A percentile compares a stretch with the other conserved stretches of the same genome.
These are phyloP conservation scores for Pelobates fuscus DNA, from an alignment of 2,113 vertebrate genomes.

Conservation along the genomic window DNA sequence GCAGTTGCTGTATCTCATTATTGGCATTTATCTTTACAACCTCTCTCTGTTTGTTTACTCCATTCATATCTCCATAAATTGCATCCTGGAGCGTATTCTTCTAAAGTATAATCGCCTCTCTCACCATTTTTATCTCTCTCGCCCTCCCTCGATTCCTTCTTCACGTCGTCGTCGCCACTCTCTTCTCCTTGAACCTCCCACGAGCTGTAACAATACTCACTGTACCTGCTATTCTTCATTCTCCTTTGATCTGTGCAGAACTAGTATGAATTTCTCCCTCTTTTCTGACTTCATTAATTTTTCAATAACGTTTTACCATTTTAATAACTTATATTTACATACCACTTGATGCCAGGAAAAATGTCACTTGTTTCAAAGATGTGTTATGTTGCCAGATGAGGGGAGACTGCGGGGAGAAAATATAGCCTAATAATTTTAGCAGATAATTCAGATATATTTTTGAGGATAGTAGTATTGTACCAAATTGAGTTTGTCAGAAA, in stretches of 20 bases:
- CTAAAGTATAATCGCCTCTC: neutral
- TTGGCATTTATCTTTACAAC: neutral
- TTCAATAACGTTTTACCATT: constrained; percentile 30
- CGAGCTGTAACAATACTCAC: constrained; percentile 26
- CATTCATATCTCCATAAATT: neutral
- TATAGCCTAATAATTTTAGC: no score
- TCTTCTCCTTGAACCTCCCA: constrained; percentile 34
- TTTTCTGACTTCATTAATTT: constrained; percentile 21
- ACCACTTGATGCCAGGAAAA: neutral
- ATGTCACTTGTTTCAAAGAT: constrained; percentile 18
- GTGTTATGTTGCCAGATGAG: neutral
- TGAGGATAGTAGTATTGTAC: no score
- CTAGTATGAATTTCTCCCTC: constrained; percentile 2
- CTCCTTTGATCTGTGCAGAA: constrained; percentile 28
- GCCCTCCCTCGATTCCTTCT: neutral
- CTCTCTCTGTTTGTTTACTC: neutral
- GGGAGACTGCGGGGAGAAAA: no score
- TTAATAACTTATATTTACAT: constrained; percentile 41
- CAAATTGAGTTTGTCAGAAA: no score
- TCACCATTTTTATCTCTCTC: neutral
- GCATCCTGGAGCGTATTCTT: neutral
- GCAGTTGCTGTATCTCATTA: neutral
- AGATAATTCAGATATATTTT: no score
- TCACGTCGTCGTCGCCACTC: constrained; percentile 38
- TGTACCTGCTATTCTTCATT: constrained; percentile 1